Evolutionary conservation across 2,888 invertebrate genomes (phyloP), one percentile per base, ranked within the genome.

Genomic region (Coleophora deauratella): DNA sequence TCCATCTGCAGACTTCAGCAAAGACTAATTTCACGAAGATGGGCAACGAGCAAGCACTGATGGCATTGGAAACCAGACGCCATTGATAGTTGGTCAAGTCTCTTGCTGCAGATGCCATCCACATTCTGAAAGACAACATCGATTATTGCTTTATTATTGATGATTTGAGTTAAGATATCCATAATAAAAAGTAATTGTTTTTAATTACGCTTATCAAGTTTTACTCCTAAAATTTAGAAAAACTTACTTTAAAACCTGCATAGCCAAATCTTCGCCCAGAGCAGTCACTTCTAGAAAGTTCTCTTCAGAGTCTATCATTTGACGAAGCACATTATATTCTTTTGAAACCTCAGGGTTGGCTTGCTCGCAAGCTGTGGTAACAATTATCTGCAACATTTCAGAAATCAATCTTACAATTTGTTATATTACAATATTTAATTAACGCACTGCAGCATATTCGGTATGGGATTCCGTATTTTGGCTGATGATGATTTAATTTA

Each of bases 11-110:
- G 21, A 99, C 96, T 82, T 99, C 98, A 10, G 98, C 99, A 75
- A 97, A 98, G 0, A 99, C 97, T 34, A 99, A 84, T 78, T 99
- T 99, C 0, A 99, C 97, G 66, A 98, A 99, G 47, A 99, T 96
- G 0, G 99, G 98, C 40, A 98, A 77, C 0, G 98, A 98, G 66
- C 98, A 98, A 62, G 94, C 93, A 10, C 91, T 91, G 30, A 98
- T 95, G 0, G 97, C 97, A 60, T 97, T 97, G 11, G 96, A 94
- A 0, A 98, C 98, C 39, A 98, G 76, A 31, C 94, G 90, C 97
- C 97, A 98, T 63, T 98, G 98, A 66, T 95, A 95, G 64, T 96
- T 95, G 34, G 93, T 93, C 2, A 99, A 80, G 63, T 97, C 97
- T 10, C 97, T 87, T 43, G 93, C 93, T 1, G 94, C 95, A 7